Base-by-base conservation (phyloP, 1,140 invertebrate genomes). In the Apis cerana region DNA sequence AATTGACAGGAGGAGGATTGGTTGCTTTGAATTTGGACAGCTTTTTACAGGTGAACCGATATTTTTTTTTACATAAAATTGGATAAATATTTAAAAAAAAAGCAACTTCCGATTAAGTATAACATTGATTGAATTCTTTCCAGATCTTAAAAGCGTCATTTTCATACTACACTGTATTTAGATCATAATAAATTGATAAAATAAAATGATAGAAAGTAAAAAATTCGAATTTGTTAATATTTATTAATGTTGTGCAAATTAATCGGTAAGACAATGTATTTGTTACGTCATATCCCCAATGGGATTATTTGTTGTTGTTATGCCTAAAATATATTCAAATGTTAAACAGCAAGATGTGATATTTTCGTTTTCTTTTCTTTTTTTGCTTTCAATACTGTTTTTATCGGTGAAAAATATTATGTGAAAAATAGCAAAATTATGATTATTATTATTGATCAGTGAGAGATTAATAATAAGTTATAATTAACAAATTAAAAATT, bases 101-200 rank as follows among this genome's bases (percentile, higher is more conserved):
- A 11, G 27, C 9, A 19, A 23, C 5, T 56, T 17, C 15, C 15
- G 4, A 12, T 33, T 59, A 4, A 48, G 23, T 10, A 43, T 43
- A 43, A 43, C 33, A 21, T 58, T 11, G 7, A 43, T 1, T 19
- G 2, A n/a, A 21, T 59, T 9, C 2, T 56, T 59, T 74, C 0
- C 21, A 74, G 71, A 21, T 74, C 2, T n/a, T 74, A 8, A 74
- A 74, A 74, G 71, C 54, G 19, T 74, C 71, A 3, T 33, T 74
- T 1, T 74, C 71, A 13, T 74, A 74, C 13, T 74, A 59, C 23
- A 74, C 71, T 2, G 54, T 74, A 1, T 43, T 74, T 19, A 59
- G 56, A 13, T 27, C 27, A 5, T 17, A 33, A 8, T 74, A 59
- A 23, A 17, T 21, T 48, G 13, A n/a, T 27, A 19, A 43, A 33